Evolutionary conservation across 2,888 invertebrate genomes (phyloP), one percentile per base, ranked within the genome.

Genomic region (Dryocosmus kuriphilus): DNA sequence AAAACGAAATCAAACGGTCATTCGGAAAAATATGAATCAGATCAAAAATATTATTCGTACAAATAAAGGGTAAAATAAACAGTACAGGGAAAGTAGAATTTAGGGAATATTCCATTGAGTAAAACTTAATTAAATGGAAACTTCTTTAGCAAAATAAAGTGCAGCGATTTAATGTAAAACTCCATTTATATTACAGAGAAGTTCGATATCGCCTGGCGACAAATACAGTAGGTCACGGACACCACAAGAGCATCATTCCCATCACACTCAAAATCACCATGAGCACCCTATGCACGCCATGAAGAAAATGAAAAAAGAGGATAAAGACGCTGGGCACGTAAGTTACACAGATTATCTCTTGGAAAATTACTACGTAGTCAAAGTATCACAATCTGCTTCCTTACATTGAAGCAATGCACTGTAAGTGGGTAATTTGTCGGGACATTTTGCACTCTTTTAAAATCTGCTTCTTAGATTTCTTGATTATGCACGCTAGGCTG

Each of bases 121-220:
- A 22, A 22, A 55, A 22, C 4, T 55, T 1, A 11, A 22, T 55
- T 7, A 55, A 9, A 55, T 55, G 9, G 22, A 22, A 55, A 3
- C 22, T 11, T 55, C 4, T 7, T 3, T 8, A 9, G 3, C n/a
- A n/a, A 8, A 51, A 51, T 8, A 2, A n/a, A 51, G 2, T n/a
- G n/a, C 19, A 51, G 3, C n/a, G n/a, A 51, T 51, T 19, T 75
- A 60, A 27, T 30, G 55, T 67, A 30, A 41, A 61, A 38, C 78
- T 73, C 75, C 60, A 80, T 73, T 79, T 83, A 84, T 81, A 63
- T 92, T 92, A 80, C 94, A 97, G 96, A 94, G 95, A 91, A 96
- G 96, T 93, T 96, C 96, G 87, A 96, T 97, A 93, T 97, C 97
- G 81, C 97, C 97, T 41, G 96, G 95, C 80, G 96, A 97, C 92